Base-by-base conservation (phyloP, 2,888 invertebrate species). In the Drosophila merina region DNA sequence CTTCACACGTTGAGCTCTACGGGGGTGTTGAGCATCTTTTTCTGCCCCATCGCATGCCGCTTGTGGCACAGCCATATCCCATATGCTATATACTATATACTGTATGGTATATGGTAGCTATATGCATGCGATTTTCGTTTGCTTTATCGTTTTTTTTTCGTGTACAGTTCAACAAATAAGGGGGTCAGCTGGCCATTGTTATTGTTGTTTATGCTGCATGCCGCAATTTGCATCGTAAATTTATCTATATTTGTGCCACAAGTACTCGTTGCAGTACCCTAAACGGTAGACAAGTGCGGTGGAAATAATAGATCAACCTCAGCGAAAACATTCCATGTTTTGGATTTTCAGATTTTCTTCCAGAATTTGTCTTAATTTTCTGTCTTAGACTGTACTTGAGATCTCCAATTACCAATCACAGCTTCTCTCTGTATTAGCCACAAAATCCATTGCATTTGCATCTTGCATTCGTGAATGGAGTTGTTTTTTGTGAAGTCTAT, bases 111-210 rank as follows among this genome's bases (percentile, higher is more conserved):
- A 38, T 26, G 1, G 33, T 14, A 40, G 8, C 38, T 56, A 50
- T 59, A 12, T 48, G 48, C 70, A 68, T 74, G 67, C 75, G 60
- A 71, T 74, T 70, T 72, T 72, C 63, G 62, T 69, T 63, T 74
- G 58, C 36, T 58, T 66, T 57, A 49, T 58, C 51, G 57, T 57
- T 50, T 59, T 20, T 20, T 20, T 20, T 68, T 74, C 63, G 56
- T 68, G 69, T 74, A 87, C 86, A 83, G 88, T 83, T 83, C 83
- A 83, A 82, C 88, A 83, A 76, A 57, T 87, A 83, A 86, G 83
- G 83, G 80, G 83, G 83, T 83, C 83, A 83, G 71, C 79, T 77
- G 77, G 82, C 69, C 76, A 81, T 76, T 71, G 70, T 70, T 72
- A 9, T 70, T 71, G 74, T 67, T 67, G 62, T 73, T 79, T 69